Percentiles rank a stretch among this genome's conserved stretches.
phyloP scores from a whole-genome alignment of 2,113 vertebrate species.

The Grammatotria lemairii region DNA sequence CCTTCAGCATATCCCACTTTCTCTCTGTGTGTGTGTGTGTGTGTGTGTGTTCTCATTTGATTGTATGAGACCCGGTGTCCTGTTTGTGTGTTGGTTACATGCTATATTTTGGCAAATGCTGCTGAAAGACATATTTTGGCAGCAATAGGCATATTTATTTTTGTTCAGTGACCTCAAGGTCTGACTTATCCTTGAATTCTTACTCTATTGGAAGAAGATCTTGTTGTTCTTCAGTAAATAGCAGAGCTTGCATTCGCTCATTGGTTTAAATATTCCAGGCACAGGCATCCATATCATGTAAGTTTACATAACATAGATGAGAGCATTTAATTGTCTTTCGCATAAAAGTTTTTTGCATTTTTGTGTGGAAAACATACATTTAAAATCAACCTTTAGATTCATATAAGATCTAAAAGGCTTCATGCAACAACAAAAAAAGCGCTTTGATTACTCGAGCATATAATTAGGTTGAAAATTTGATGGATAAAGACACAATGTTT shows the following conservation, averaged over 20 bases:
- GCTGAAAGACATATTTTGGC: conserved; percentile 23
- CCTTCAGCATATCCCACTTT: conserved; percentile 19
- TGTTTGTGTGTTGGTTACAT: neutral
- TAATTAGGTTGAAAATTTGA: neutral
- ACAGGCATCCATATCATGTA: neutral
- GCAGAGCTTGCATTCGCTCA: neutral
- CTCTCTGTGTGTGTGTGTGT: fast-evolving
- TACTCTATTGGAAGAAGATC: neutral
- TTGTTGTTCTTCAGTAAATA: neutral
- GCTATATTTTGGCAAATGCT: neutral
- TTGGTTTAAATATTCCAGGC: neutral
- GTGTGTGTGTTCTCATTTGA: neutral
- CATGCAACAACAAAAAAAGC: fast-evolving
- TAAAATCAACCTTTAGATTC: neutral
- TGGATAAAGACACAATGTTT: neutral
- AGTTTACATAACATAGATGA: neutral
- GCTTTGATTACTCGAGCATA: neutral
- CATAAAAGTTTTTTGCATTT: neutral
- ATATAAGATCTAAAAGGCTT: neutral
- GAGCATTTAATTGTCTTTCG: neutral
- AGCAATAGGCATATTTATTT: conserved; percentile 11
- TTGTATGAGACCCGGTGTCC: neutral
- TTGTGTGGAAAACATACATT: neutral
- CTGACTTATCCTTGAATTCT: neutral
- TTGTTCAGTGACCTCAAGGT: neutral